These are phyloP conservation scores for Acleris emargana DNA, from an alignment of 2,888 invertebrate genomes.

Conservation along the genomic window DNA sequence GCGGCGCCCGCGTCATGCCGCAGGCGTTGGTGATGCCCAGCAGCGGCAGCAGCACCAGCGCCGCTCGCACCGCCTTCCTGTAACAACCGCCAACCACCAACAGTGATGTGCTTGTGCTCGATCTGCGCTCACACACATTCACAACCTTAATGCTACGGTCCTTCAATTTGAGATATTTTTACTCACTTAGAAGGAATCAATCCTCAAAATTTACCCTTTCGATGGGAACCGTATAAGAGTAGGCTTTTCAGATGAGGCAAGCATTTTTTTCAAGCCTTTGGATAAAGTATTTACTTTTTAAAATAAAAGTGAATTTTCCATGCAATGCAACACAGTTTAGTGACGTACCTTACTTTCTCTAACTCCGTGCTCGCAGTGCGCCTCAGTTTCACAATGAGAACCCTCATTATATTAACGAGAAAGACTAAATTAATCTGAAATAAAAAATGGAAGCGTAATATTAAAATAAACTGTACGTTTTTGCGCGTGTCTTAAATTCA, in stretches of 20 bases:
- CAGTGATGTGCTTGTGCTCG: no score
- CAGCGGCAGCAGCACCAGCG: slow-evolving; percentile 90
- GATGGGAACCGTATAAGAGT: no score
- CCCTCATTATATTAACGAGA: slow-evolving; percentile 90
- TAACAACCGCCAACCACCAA: neutral
- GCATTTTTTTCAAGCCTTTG: no score
- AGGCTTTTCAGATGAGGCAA: no score
- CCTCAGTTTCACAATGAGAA: slow-evolving; percentile 89
- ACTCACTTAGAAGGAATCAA: no score
- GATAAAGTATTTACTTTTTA: no score
- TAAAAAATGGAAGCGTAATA: slow-evolving; percentile 17
- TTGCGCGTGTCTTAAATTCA: no score
- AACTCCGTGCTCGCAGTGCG: slow-evolving; percentile 89
- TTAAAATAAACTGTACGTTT: no score
- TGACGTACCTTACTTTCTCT: slow-evolving; percentile 87
- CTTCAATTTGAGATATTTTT: no score
- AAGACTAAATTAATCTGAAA: slow-evolving; percentile 90
- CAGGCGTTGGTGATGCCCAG: slow-evolving; percentile 91
- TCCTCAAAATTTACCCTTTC: no score
- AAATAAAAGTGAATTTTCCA: no score
- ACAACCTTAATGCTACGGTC: neutral
- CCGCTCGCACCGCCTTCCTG: slow-evolving; percentile 92
- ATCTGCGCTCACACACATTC: neutral
- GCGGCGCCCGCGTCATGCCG: slow-evolving; percentile 88
- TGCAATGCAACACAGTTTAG: no score